phyloP scores from a whole-genome alignment of 2,113 vertebrate genomes.

The Embiotoca jacksoni region DNA sequence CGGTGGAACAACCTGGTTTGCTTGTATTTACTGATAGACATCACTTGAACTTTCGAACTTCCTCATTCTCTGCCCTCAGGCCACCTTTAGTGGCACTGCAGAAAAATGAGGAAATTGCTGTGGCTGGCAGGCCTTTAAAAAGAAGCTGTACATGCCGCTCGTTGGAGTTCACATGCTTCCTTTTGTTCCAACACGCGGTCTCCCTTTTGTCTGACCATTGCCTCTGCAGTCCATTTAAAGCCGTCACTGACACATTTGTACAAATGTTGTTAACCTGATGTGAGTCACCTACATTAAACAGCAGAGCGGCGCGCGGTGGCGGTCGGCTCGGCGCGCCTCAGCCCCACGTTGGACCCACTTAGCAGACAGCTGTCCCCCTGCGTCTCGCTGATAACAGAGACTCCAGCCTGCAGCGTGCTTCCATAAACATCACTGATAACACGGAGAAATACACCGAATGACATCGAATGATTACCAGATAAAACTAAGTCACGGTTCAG shows the following conservation, averaged over 20 bases:
- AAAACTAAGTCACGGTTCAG: too few species aligned
- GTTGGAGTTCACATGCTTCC: constrained; percentile 25
- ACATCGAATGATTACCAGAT: too few species aligned
- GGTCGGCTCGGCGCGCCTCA: too few species aligned
- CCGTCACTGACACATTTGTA: not conserved
- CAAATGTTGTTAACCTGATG: not conserved
- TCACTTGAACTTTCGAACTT: constrained; percentile 77
- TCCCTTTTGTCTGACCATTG: not conserved
- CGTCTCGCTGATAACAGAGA: too few species aligned
- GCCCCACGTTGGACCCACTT: too few species aligned
- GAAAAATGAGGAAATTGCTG: constrained; percentile 66
- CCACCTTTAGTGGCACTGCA: constrained; percentile 45
- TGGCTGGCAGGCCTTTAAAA: not conserved
- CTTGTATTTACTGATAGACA: constrained; percentile 45
- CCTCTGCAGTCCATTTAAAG: not conserved
- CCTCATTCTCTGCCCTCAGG: constrained; percentile 58
- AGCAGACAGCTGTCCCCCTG: too few species aligned
- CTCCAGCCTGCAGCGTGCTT: too few species aligned
- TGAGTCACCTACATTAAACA: not conserved
- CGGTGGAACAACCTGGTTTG: not conserved
- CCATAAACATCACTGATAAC: too few species aligned
- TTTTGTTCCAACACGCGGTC: not conserved
- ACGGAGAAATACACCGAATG: too few species aligned
- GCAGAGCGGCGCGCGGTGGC: not conserved
- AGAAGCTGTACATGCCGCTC: not conserved